phyloP scores from a whole-genome alignment of 2,113 vertebrate species.

The Pristiophorus japonicus region DNA sequence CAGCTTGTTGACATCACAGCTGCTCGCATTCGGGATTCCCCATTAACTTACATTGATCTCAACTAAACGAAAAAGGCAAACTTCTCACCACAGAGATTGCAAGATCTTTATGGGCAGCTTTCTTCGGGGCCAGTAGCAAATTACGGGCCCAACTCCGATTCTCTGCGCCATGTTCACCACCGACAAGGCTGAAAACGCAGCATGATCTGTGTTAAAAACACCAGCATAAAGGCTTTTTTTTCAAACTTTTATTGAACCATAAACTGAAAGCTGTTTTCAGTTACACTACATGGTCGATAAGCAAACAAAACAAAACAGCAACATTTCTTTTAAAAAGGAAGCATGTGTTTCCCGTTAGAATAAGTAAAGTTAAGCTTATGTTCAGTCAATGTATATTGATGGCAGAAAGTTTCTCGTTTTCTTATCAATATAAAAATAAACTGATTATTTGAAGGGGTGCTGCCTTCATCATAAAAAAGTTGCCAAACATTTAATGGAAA shows the following conservation, averaged over 20 bases:
- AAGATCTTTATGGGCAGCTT: too few relatives aligned
- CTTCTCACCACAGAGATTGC: too few relatives aligned
- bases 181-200: neutral
- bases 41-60: too few relatives aligned
- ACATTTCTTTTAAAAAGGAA: neutral
- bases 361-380: neutral
- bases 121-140: too few relatives aligned
- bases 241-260: neutral
- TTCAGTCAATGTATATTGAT: neutral
- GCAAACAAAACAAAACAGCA: neutral
- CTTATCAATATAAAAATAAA: neutral
- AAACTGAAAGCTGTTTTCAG: neutral
- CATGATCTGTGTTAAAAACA: neutral
- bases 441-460: neutral
- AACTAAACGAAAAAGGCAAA: too few relatives aligned
- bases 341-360: neutral
- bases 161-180: neutral
- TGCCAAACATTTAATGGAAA: neutral
- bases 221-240: neutral
- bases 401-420: neutral
- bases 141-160: neutral
- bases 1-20: too few relatives aligned
- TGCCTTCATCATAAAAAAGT: neutral
- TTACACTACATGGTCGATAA: neutral
- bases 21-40: too few relatives aligned